Evolutionary conservation across 2,113 vertebrate species (phyloP).

Genomic region (Amazona vittata): DNA sequence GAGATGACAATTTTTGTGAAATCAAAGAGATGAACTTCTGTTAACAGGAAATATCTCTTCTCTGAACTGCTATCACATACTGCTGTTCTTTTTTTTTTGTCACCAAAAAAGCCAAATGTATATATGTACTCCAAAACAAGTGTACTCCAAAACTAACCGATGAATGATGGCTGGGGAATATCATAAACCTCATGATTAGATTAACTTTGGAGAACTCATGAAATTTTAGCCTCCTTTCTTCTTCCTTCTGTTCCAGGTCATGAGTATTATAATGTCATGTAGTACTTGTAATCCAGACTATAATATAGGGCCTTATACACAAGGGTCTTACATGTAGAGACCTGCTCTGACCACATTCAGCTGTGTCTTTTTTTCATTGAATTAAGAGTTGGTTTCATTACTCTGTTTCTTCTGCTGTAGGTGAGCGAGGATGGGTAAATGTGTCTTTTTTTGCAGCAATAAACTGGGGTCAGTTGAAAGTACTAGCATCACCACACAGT

Average conservation of each 20-base stretch:
- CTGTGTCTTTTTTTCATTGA: not conserved
- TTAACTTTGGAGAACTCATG: not conserved
- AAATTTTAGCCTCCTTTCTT: not conserved
- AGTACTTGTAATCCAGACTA: not conserved
- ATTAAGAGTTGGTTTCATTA: not conserved
- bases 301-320: not conserved
- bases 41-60: not conserved
- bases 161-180: not conserved
- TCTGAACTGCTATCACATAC: not conserved
- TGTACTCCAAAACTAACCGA: not conserved
- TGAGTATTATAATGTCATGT: accelerated
- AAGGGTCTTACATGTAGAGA: not conserved
- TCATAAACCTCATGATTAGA: not conserved
- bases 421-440: not conserved
- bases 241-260: not conserved
- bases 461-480: not conserved
- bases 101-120: not conserved
- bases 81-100: not conserved
- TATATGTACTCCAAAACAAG: not conserved
- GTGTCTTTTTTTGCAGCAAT: not conserved
- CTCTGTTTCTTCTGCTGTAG: not conserved
- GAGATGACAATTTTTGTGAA: not conserved
- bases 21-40: not conserved
- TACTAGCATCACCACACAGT: not conserved
- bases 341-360: not conserved